Base-by-base conservation (phyloP, 1,140 invertebrate species). In the Trichonephila inaurata region DNA sequence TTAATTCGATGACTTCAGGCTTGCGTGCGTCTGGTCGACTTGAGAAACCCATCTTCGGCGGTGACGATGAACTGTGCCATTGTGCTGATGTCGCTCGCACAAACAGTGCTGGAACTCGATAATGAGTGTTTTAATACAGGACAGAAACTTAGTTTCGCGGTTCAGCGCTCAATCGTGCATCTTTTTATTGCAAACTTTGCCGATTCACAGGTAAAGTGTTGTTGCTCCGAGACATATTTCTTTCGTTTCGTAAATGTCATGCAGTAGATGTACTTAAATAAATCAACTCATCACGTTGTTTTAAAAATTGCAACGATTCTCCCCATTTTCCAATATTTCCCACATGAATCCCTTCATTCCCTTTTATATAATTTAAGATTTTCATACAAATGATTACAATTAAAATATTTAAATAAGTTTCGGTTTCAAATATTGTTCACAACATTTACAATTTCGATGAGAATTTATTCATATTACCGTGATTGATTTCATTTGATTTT, bases 1-100 rank as follows among this genome's bases (percentile, higher is more conserved):
- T 69, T 24, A 69, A 69, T 69, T 69, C 14, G 72, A 77, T 77
- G 24, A 28, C 33, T 18, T 40, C 72, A 40, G 72, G 5, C 3
- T 77, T 77, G 72, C 72, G 72, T 77, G 72, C 28, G 33, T 24
- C 14, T 77, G 72, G 33, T 40, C 72, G 72, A 77, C 72, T 28
- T 18, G 28, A 77, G 72, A 77, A 77, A 77, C 28, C 6, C 33
- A 77, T 40, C 72, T 19, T 33, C 28, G 33, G 14, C 72, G 33
- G 14, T 28, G 28, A 5, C 18, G 72, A 77, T 40, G 72, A 77
- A 28, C 12, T 77, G 33, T 40, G 72, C 28, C 16, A 77, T 77
- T 77, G 28, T 77, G 72, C 28, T 28, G 4, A 18, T 40, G 72
- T 77, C 28, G 62, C 28, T 40, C 72, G 72, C 16, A 77, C 18